Conservation (phyloP, 2,797 vertebrate species). For the Australoheros facetus region DNA sequence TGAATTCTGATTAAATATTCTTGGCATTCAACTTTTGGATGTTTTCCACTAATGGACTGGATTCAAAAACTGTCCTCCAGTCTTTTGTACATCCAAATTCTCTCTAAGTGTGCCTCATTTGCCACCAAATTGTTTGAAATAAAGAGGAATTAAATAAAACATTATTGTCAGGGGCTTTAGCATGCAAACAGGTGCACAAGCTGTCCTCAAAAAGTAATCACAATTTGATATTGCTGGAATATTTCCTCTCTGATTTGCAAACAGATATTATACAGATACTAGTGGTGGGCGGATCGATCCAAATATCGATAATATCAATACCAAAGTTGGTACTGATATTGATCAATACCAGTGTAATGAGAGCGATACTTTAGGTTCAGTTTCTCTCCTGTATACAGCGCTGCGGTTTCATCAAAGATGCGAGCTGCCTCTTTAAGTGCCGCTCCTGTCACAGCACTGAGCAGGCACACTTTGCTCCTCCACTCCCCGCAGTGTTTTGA, state of each 20-base stretch:
- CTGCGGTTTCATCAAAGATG: too few relatives aligned
- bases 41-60: constrained; percentile 19
- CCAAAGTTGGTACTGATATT: too few relatives aligned
- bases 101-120: constrained; percentile 19
- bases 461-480: too few relatives aligned
- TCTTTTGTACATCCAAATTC: constrained; percentile 18
- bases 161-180: constrained; percentile 15
- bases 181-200: constrained; percentile 38
- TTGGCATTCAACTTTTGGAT: constrained; percentile 16
- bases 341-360: too few relatives aligned
- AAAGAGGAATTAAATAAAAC: constrained; percentile 25
- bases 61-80: constrained; percentile 9
- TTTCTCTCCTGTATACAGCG: too few relatives aligned
- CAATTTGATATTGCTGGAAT: background rate
- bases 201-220: background rate
- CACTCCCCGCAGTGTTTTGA: too few relatives aligned
- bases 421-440: too few relatives aligned
- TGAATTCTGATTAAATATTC: constrained; percentile 9
- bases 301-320: too few relatives aligned
- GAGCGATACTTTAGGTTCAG: too few relatives aligned
- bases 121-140: constrained; percentile 17
- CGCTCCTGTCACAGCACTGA: too few relatives aligned
- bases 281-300: too few relatives aligned
- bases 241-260: background rate
- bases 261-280: background rate